Percentiles rank a stretch among this genome's conserved stretches.
phyloP scores from a whole-genome alignment of 2,888 invertebrate species.

The Andricus curvator region DNA sequence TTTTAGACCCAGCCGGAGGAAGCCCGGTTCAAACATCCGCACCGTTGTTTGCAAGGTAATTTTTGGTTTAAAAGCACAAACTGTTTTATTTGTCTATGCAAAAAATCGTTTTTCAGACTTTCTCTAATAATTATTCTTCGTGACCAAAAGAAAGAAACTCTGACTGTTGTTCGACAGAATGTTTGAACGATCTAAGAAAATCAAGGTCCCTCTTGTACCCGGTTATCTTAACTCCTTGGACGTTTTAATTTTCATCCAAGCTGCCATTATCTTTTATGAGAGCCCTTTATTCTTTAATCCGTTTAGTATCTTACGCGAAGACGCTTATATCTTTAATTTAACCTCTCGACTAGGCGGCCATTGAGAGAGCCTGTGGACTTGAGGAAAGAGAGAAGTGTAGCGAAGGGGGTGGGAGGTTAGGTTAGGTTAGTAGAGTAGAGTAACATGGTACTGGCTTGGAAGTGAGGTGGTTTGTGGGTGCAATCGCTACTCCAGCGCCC shows the following conservation, averaged over 20 bases:
- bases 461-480: slow-evolving; percentile 74
- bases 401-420: not conserved
- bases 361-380: slow-evolving; percentile 67
- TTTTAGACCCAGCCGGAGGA: too few species aligned
- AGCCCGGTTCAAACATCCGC: too few species aligned
- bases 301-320: slow-evolving; percentile 68
- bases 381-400: slow-evolving; percentile 32
- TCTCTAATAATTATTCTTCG: not conserved
- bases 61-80: too few species aligned
- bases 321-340: slow-evolving; percentile 67
- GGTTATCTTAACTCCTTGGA: slow-evolving; percentile 66
- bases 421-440: slow-evolving; percentile 38
- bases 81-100: too few species aligned
- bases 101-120: too few species aligned
- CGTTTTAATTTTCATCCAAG: slow-evolving; percentile 77
- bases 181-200: not conserved
- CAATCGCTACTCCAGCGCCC: slow-evolving; percentile 72
- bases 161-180: not conserved
- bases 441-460: slow-evolving; percentile 65
- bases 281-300: slow-evolving; percentile 77
- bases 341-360: slow-evolving; percentile 72
- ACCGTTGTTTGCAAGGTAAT: too few species aligned
- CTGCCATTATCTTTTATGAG: slow-evolving; percentile 76
- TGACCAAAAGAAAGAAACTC: not conserved
- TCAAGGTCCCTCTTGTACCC: slow-evolving; percentile 38